These are phyloP conservation scores for Rousettus leschenaultii DNA, from an alignment of 2,113 vertebrate genomes.

Conservation along the genomic window DNA sequence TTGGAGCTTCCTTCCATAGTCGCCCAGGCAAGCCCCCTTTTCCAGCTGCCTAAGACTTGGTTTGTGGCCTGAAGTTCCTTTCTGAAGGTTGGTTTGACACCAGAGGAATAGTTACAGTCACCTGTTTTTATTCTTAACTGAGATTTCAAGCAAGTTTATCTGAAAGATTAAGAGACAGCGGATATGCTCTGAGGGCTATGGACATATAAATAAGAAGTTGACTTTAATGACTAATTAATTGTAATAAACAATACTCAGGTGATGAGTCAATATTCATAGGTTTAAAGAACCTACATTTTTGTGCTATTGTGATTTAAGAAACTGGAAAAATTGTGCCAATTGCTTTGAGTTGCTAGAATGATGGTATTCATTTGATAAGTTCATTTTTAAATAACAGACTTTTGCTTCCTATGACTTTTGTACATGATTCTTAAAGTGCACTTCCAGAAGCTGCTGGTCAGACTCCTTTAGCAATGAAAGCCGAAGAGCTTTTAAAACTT, in stretches of 20 bases:
- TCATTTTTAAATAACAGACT: not conserved
- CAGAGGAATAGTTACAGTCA: not conserved
- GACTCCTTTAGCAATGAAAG: not conserved
- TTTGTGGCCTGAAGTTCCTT: not conserved
- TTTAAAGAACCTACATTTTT: not conserved
- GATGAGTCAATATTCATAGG: not conserved
- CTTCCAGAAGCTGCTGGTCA: not conserved
- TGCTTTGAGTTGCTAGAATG: not conserved
- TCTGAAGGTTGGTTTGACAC: not conserved
- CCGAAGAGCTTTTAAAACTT: not conserved
- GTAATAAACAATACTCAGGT: conserved; percentile 38
- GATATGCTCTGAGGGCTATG: not conserved
- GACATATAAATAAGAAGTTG: not conserved
- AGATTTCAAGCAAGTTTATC: not conserved
- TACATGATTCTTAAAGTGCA: not conserved
- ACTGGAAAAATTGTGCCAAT: conserved; percentile 57
- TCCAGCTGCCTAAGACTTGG: not conserved
- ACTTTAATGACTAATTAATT: not conserved
- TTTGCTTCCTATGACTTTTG: conserved; percentile 8
- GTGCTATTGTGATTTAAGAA: conserved; percentile 7
- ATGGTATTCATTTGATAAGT: not conserved
- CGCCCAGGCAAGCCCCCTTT: not conserved
- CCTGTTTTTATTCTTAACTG: not conserved
- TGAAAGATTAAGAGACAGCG: not conserved
- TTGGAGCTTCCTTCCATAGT: not conserved